These are phyloP conservation scores for Heliothis subflexa DNA, from an alignment of 1,140 invertebrate genomes.

Conservation along the genomic window DNA sequence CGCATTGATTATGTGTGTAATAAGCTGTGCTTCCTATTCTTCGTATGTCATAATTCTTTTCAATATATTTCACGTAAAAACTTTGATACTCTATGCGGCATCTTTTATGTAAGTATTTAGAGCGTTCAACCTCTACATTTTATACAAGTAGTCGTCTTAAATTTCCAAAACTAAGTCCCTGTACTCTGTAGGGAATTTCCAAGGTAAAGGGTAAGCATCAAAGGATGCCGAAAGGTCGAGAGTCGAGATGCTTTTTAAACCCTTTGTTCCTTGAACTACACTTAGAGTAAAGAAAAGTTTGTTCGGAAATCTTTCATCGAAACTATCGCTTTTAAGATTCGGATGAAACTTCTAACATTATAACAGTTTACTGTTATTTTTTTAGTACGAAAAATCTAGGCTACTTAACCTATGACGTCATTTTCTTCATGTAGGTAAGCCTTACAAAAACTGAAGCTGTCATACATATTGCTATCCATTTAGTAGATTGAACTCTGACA, in stretches of 20 bases:
- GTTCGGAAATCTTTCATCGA: slow-evolving; percentile 2
- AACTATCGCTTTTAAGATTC: neutral
- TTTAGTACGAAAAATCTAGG: neutral
- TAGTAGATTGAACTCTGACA: slow-evolving; percentile 43
- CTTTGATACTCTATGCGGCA: no score
- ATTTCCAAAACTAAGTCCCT: neutral
- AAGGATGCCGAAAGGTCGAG: slow-evolving; percentile 17
- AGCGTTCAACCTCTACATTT: no score
- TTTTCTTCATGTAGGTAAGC: slow-evolving; percentile 6
- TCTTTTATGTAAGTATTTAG: no score
- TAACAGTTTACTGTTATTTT: neutral
- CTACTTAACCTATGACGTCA: slow-evolving; percentile 2
- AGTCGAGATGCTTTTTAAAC: slow-evolving; percentile 11
- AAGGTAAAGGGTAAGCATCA: slow-evolving; percentile 36
- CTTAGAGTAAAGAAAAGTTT: slow-evolving; percentile 23
- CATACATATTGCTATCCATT: slow-evolving; percentile 40
- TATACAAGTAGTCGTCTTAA: neutral
- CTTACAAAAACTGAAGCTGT: slow-evolving; percentile 13
- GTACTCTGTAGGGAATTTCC: slow-evolving; percentile 23
- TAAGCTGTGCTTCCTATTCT: no score
- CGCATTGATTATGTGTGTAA: no score
- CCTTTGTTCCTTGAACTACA: slow-evolving; percentile 23
- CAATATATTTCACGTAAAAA: no score
- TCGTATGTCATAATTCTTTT: no score
- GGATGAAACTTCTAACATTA: neutral